Conservation (phyloP, 1,140 invertebrate genomes). For the Chionoecetes opilio region DNA sequence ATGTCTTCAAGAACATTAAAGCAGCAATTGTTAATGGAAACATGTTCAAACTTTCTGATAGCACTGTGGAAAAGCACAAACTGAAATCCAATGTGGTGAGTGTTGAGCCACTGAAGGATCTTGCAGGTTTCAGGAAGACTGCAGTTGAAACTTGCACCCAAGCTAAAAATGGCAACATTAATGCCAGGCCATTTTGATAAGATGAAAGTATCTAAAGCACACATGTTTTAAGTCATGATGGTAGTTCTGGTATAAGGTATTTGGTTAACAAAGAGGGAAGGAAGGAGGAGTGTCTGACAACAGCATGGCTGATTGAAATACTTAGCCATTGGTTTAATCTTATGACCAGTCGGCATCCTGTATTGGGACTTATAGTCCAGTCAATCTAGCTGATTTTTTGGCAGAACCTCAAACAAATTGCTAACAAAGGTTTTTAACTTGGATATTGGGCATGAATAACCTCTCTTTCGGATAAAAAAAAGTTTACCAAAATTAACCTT, state of each 20-base stretch:
- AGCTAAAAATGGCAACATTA: constrained; percentile 44
- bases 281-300: constrained; percentile 34
- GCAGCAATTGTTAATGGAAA: background rate
- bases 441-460: too few relatives aligned
- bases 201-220: background rate
- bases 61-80: background rate
- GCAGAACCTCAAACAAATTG: too few relatives aligned
- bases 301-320: constrained; percentile 51
- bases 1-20: too few relatives aligned
- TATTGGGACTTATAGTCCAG: constrained; percentile 61
- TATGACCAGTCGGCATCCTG: constrained; percentile 60
- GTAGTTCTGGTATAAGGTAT: constrained; percentile 47
- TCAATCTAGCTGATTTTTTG: too few relatives aligned
- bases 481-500: too few relatives aligned
- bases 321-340: constrained; percentile 49
- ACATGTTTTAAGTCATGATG: constrained; percentile 38
- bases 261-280: constrained; percentile 47
- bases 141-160: constrained; percentile 47
- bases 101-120: constrained; percentile 37
- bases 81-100: constrained; percentile 25
- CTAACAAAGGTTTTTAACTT: too few relatives aligned
- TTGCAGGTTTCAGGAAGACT: constrained; percentile 53
- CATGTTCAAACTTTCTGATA: background rate
- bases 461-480: too few relatives aligned
- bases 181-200: constrained; percentile 7